Base-by-base conservation (phyloP, 2,113 vertebrate species). In the Marmota flaviventris region DNA sequence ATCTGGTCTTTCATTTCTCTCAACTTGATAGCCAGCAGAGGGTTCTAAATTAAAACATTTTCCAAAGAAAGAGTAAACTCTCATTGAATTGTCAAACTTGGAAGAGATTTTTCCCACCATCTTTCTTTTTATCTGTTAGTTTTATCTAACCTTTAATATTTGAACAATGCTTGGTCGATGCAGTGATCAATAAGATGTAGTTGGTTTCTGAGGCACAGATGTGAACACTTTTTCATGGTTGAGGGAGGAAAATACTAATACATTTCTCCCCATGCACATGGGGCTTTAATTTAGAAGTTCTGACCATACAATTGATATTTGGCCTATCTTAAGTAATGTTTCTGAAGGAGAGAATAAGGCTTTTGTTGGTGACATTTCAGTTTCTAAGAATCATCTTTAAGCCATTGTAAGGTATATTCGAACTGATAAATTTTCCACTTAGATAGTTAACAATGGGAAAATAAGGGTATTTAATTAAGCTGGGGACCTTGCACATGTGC, bases 81-180 rank as follows among this genome's bases (percentile, higher is more conserved):
- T 48, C 2, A 89, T 53, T 83, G 96, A 98, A 78, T 93, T 97
- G 97, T 95, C 96, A 94, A 98, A 90, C 4, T 67, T 84, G 95
- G 98, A 97, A 98, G 96, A 97, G 90, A 95, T 97, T 98, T 45
- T 98, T 98, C 4, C 24, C 17, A 45, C 24, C 4, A 77, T n/a
- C 72, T 45, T 63, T 84, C 1, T 2, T 63, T 73, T 22, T 18
- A 14, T 53, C 42, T 37, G 17, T 39, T 58, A 85, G 6, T 14
- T 84, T 91, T 27, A 61, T 32, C 37, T 27, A 17, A 42, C 5
- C 24, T 58, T 75, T 85, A 75, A 27, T 72, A 53, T 72, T 51
- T 42, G 24, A 34, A 27, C 22, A 92, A 10, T 48, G 5, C 34
- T 63, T 61, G 24, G 6, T 65, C 27, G 91, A 78, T 45, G n/a